Evolutionary conservation across 2,113 vertebrate genomes (phyloP).

Genomic region (Fukomys damarensis): DNA sequence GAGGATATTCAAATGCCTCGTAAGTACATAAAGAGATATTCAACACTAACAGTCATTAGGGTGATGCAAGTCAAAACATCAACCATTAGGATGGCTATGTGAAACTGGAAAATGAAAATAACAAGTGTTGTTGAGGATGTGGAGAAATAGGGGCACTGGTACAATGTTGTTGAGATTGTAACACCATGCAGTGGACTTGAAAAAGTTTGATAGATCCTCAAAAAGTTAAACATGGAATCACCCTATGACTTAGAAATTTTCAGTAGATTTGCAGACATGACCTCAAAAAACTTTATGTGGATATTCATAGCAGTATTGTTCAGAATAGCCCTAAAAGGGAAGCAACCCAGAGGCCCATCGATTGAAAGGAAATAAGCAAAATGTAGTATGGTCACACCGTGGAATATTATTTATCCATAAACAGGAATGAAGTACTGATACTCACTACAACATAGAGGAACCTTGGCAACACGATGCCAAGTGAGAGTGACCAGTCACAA

Average conservation of each 20-base stretch:
- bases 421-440: neutral
- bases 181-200: neutral
- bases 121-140: neutral
- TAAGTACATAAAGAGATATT: conserved; percentile 27
- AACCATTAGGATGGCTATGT: neutral
- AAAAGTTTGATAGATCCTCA: neutral
- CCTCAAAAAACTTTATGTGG: neutral
- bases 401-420: conserved; percentile 18
- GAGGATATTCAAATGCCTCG: conserved; percentile 16
- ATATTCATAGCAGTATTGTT: conserved; percentile 19
- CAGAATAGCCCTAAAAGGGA: neutral
- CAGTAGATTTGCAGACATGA: conserved; percentile 20
- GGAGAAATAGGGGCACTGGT: neutral
- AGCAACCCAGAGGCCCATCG: neutral
- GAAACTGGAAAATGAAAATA: neutral
- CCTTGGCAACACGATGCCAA: neutral
- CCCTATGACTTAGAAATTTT: neutral
- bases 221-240: conserved; percentile 34
- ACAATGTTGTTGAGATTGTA: neutral
- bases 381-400: neutral
- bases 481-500: conserved; percentile 27
- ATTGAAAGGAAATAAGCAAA: neutral
- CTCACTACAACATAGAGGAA: neutral
- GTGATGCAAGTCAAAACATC: conserved; percentile 10
- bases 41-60: neutral